Evolutionary conservation across 2,113 vertebrate species (phyloP).

Genomic region (Ammodytes dubius): DNA sequence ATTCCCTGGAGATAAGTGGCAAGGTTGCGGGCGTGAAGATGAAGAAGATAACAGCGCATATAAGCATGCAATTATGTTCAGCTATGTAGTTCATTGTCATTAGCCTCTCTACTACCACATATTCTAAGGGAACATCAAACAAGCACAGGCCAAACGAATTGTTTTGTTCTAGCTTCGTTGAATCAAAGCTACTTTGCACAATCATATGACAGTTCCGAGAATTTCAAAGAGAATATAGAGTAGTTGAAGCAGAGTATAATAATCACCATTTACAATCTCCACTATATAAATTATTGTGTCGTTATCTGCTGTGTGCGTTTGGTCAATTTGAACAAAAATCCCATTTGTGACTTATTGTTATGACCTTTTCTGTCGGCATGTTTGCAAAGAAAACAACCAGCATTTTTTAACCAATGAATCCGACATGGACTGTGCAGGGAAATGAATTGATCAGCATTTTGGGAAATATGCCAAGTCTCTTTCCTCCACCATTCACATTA

Average conservation of each 20-base stretch:
- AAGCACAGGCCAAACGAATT: background rate
- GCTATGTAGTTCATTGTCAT: slow-evolving; percentile 10
- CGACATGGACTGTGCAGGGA: background rate
- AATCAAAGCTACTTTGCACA: background rate
- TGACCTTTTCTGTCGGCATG: too few relatives aligned
- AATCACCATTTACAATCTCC: too few relatives aligned
- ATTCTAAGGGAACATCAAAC: background rate
- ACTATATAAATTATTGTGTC: too few relatives aligned
- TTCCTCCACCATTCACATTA: background rate
- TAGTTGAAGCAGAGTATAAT: too few relatives aligned
- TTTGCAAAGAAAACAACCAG: too few relatives aligned
- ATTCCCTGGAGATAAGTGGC: background rate
- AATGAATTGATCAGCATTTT: background rate
- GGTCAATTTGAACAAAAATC: too few relatives aligned
- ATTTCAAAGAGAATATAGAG: too few relatives aligned
- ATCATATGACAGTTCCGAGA: too few relatives aligned
- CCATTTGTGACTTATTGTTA: too few relatives aligned
- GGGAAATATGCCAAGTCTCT: background rate
- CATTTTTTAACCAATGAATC: background rate
- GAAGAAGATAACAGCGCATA: background rate
- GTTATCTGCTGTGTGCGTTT: background rate
- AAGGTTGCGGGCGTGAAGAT: slow-evolving; percentile 1
- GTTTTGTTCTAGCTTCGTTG: background rate
- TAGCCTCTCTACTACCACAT: background rate
- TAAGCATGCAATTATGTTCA: slow-evolving; percentile 4